Evolutionary conservation across 2,113 vertebrate species (phyloP).

Genomic region (Elaphurus davidianus): DNA sequence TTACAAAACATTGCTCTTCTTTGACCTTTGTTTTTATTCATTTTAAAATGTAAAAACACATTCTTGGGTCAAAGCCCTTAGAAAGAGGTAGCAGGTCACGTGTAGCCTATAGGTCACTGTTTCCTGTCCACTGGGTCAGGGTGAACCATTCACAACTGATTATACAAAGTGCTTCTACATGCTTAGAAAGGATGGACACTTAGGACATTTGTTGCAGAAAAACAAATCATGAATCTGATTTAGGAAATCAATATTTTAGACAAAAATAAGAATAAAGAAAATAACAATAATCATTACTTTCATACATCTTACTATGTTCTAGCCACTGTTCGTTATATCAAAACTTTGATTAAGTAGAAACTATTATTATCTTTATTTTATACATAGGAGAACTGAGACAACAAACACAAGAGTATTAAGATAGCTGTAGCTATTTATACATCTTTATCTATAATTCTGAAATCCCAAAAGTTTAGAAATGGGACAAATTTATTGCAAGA

Average conservation of each 20-base stretch:
- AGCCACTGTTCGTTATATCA: not conserved
- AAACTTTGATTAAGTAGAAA: not conserved
- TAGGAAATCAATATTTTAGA: not conserved
- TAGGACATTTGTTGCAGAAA: not conserved
- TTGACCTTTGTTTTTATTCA: not conserved
- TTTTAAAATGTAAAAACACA: not conserved
- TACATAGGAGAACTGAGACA: not conserved
- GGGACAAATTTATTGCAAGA: not conserved
- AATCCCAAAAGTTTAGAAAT: not conserved
- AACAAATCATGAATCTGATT: not conserved
- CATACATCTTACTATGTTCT: not conserved
- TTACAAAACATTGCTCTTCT: not conserved
- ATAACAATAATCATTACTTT: not conserved
- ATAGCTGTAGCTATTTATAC: not conserved
- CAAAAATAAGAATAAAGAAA: not conserved
- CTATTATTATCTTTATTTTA: not conserved
- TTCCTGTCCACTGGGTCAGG: not conserved
- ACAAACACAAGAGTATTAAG: not conserved
- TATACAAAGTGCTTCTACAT: rapidly evolving
- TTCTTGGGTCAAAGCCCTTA: not conserved
- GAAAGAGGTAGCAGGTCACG: not conserved
- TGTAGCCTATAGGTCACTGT: no score
- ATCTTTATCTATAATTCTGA: not conserved
- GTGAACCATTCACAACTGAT: not conserved
- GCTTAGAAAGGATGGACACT: not conserved